These are phyloP conservation scores for Caenorhabditis elegans DNA, from an alignment of 1,140 invertebrate species.

Conservation along the genomic window DNA sequence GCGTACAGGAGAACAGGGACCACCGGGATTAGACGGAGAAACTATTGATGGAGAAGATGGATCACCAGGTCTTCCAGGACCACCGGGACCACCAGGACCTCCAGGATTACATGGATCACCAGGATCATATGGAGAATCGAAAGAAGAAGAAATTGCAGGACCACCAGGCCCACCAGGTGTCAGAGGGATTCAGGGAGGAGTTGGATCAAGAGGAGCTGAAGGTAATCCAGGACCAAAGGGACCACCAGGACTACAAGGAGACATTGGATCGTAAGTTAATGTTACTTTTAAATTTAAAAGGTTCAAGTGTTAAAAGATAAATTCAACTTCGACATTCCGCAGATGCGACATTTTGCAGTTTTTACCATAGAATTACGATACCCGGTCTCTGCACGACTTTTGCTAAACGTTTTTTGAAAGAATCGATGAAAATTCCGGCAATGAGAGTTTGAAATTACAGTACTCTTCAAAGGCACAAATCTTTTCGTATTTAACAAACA, in stretches of 20 bases:
- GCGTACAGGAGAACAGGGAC: not conserved
- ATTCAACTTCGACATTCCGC: no score
- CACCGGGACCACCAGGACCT: slow-evolving; percentile 3
- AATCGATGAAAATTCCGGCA: no score
- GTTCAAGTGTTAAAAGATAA: no score
- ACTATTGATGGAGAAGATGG: slow-evolving; percentile 15
- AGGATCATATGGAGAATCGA: not conserved
- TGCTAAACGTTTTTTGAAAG: no score
- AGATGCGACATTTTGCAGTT: no score
- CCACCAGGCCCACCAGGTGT: slow-evolving; percentile 7
- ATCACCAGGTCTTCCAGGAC: not conserved
- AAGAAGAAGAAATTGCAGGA: not conserved
- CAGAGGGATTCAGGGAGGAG: not conserved
- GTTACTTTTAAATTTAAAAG: no score
- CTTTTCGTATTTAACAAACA: no score
- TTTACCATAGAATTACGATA: no score
- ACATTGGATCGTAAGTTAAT: not conserved
- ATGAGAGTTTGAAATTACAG: no score
- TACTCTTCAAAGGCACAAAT: no score
- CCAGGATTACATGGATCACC: not conserved
- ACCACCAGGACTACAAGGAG: not conserved
- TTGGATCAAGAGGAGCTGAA: slow-evolving; percentile 12
- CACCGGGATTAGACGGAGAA: not conserved
- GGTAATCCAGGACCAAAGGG: slow-evolving; percentile 27
- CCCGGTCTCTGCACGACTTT: no score